These are phyloP conservation scores for Acanthosepion pharaonis DNA, from an alignment of 2,888 invertebrate species.

Conservation along the genomic window DNA sequence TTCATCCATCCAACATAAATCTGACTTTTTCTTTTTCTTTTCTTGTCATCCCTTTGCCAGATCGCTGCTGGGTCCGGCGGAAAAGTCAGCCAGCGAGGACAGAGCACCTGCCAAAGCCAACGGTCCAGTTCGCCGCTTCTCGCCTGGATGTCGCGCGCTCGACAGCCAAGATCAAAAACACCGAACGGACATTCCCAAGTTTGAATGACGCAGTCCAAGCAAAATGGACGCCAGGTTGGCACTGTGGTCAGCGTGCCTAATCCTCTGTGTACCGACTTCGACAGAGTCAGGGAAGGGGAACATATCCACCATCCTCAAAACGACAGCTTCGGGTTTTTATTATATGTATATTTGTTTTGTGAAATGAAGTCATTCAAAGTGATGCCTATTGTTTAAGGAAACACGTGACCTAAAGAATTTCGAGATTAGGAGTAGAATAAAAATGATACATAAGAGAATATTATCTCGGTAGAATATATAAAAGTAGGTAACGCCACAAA, in stretches of 20 bases:
- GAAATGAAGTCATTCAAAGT: too few relatives aligned
- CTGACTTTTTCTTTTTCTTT: not conserved
- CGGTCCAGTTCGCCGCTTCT: constrained; percentile 18
- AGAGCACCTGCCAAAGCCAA: constrained; percentile 10
- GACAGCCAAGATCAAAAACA: not conserved
- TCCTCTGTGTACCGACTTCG: not conserved
- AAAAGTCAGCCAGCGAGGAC: constrained; percentile 18
- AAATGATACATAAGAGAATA: too few relatives aligned
- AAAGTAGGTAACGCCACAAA: too few relatives aligned
- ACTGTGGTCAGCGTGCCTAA: constrained; percentile 18
- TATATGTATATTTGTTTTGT: not conserved
- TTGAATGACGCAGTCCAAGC: not conserved
- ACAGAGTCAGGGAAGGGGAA: not conserved
- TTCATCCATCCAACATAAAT: too few relatives aligned
- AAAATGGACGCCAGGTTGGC: not conserved
- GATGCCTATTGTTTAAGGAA: too few relatives aligned
- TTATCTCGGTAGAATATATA: too few relatives aligned
- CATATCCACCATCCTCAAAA: not conserved
- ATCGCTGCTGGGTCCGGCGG: constrained; percentile 9
- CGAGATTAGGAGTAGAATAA: too few relatives aligned
- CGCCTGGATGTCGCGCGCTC: not conserved
- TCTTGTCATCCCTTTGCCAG: constrained; percentile 2
- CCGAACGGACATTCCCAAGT: constrained; percentile 21
- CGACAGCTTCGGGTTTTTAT: not conserved
- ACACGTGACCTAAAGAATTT: too few relatives aligned